A percentile compares a stretch with the other conserved stretches of the same genome.
Evolutionary conservation across 1,140 invertebrate species (phyloP).

Genomic region (Caenorhabditis inopinata): DNA sequence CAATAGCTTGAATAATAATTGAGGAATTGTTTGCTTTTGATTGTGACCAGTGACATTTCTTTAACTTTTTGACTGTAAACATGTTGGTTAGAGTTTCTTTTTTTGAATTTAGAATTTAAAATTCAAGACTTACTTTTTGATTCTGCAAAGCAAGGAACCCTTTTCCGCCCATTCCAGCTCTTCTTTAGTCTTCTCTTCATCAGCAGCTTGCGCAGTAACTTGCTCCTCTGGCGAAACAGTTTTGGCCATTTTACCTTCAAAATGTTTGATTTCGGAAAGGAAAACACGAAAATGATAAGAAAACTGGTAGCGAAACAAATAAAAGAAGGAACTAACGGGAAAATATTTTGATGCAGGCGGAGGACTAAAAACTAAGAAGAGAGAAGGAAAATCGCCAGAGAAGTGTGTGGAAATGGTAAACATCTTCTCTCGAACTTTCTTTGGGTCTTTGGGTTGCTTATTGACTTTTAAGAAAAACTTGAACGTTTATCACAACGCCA

Average conservation of each 20-base stretch:
- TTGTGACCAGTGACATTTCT: slow-evolving; percentile 5
- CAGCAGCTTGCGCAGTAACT: background rate
- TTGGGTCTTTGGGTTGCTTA: background rate
- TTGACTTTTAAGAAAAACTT: background rate
- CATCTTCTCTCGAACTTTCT: too few relatives aligned
- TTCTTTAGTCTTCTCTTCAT: slow-evolving; percentile 24
- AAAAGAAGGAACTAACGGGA: background rate
- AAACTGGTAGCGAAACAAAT: background rate
- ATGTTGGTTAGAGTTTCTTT: background rate
- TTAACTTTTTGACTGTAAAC: slow-evolving; percentile 22
- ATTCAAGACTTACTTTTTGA: slow-evolving; percentile 16
- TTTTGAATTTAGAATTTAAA: background rate
- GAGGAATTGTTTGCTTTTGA: slow-evolving; percentile 31
- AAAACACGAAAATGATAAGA: background rate
- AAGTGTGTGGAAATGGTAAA: background rate
- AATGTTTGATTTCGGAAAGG: too few relatives aligned
- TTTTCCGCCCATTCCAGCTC: slow-evolving; percentile 20
- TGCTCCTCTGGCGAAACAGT: slow-evolving; percentile 7
- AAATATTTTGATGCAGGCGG: slow-evolving; percentile 3
- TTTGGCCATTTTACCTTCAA: slow-evolving; percentile 11
- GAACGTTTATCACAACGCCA: background rate
- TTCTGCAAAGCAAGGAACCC: background rate
- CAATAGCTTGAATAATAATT: slow-evolving; percentile 15
- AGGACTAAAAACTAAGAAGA: background rate
- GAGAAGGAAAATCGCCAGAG: background rate